A percentile compares a stretch with the other conserved stretches of the same genome.
phyloP scores from a whole-genome alignment of 1,140 invertebrate species.

The Agraylea sexmaculata region DNA sequence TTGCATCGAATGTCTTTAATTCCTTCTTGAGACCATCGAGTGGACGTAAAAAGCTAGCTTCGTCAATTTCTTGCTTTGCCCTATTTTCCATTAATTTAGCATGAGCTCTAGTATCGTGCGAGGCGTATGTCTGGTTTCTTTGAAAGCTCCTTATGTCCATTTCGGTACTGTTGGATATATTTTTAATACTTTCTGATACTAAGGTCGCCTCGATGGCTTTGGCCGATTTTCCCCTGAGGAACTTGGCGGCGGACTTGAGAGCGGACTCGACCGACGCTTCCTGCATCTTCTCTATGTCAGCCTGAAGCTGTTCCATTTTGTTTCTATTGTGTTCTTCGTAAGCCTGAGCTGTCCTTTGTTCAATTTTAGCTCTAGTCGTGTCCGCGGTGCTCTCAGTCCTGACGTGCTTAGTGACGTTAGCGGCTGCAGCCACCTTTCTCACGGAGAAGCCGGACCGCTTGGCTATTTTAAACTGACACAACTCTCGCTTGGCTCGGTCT shows the following conservation, averaged over 20 bases:
- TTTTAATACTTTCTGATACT: constrained; percentile 44
- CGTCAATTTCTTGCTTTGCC: constrained; percentile 26
- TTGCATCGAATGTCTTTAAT: constrained; percentile 48
- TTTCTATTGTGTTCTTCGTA: constrained; percentile 34
- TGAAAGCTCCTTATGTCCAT: constrained; percentile 31
- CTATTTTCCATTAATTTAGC: constrained; percentile 33
- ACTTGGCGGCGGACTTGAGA: constrained; percentile 38
- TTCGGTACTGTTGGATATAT: constrained; percentile 36
- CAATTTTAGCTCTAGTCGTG: constrained; percentile 38
- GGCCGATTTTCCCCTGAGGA: constrained; percentile 57
- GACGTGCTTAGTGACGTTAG: constrained; percentile 52
- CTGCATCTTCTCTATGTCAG: constrained; percentile 40
- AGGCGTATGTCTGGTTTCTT: constrained; percentile 24
- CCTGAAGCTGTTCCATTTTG: constrained; percentile 34
- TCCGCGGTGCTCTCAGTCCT: constrained; percentile 42
- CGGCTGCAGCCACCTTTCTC: constrained; percentile 50
- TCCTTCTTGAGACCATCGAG: constrained; percentile 45
- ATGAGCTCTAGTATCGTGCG: constrained; percentile 30
- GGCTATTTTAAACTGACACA: constrained; percentile 46
- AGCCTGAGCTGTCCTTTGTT: constrained; percentile 29
- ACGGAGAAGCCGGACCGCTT: constrained; percentile 56
- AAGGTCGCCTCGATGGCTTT: constrained; percentile 56
- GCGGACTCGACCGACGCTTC: constrained; percentile 30
- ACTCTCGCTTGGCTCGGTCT: constrained; percentile 51
- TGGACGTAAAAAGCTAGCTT: constrained; percentile 43